Conservation (phyloP, 2,888 invertebrate species). For the Drosophila histrio region DNA sequence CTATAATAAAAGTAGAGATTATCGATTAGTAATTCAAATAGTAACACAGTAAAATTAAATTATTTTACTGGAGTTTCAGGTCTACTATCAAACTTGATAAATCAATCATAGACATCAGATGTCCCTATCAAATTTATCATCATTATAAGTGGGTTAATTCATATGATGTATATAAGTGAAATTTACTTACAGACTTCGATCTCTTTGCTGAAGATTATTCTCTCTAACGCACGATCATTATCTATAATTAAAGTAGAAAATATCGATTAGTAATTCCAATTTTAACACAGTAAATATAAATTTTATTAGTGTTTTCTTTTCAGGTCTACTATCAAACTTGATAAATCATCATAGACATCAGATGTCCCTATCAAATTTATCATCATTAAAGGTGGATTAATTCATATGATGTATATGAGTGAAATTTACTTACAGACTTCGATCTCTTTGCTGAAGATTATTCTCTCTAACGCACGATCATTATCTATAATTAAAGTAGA, state of each 20-base stretch:
- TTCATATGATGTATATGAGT: background rate
- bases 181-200: background rate
- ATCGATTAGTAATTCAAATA: background rate
- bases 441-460: background rate
- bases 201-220: background rate
- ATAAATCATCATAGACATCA: constrained; percentile 58
- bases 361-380: constrained; percentile 57
- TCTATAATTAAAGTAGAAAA: background rate
- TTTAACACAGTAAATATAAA: background rate
- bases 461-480: background rate
- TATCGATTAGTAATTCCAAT: background rate
- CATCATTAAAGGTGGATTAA: constrained; percentile 36
- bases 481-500: background rate
- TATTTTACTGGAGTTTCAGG: background rate
- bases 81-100: constrained; percentile 26
- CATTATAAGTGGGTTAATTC: constrained; percentile 2
- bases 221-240: background rate
- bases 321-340: constrained; percentile 22
- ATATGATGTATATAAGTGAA: no score
- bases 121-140: constrained; percentile 53
- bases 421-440: background rate
- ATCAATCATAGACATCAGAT: constrained; percentile 50
- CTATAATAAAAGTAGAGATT: background rate
- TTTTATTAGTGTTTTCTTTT: background rate
- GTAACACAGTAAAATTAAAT: background rate